Percentiles rank a stretch among this genome's conserved stretches.
Evolutionary conservation across 2,113 vertebrate genomes (phyloP).

Genomic region (Barbus barbus): DNA sequence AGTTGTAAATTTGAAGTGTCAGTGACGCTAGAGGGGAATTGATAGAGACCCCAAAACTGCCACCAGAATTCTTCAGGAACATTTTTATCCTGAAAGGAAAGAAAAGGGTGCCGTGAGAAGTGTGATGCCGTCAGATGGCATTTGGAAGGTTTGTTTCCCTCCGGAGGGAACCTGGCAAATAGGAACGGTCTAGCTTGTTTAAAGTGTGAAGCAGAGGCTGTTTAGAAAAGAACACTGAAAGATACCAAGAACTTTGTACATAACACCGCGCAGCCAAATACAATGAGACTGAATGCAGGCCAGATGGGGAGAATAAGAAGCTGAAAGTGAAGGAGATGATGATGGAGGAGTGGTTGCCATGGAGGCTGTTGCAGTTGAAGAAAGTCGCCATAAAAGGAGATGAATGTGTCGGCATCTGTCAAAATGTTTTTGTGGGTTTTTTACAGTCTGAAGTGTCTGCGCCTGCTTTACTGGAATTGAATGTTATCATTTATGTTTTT

Average conservation of each 20-base stretch:
- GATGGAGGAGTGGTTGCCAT: constrained; percentile 1
- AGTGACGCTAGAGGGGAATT: neutral
- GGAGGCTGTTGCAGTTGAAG: constrained; percentile 33
- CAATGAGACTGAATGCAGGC: constrained; percentile 2
- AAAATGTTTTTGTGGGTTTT: neutral
- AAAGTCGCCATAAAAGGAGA: constrained; percentile 19
- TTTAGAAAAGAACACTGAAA: constrained; percentile 5
- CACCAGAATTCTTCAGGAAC: neutral
- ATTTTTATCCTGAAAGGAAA: neutral
- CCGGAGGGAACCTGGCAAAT: constrained; percentile 18
- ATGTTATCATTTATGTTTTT: neutral
- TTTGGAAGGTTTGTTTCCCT: constrained; percentile 20
- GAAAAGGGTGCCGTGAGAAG: neutral
- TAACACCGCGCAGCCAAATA: constrained; percentile 9
- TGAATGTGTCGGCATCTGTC: neutral
- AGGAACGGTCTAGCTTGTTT: constrained; percentile 13
- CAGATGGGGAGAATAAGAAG: constrained; percentile 23
- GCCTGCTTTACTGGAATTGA: neutral
- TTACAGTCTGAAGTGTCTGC: neutral
- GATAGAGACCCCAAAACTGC: neutral
- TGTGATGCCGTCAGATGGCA: constrained; percentile 9
- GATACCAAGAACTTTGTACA: constrained; percentile 21
- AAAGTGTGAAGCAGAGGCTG: constrained; percentile 2
- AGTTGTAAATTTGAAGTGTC: neutral
- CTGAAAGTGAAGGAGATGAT: constrained; percentile 6